Base-by-base conservation (phyloP, 2,113 vertebrate genomes). In the Gavia stellata region DNA sequence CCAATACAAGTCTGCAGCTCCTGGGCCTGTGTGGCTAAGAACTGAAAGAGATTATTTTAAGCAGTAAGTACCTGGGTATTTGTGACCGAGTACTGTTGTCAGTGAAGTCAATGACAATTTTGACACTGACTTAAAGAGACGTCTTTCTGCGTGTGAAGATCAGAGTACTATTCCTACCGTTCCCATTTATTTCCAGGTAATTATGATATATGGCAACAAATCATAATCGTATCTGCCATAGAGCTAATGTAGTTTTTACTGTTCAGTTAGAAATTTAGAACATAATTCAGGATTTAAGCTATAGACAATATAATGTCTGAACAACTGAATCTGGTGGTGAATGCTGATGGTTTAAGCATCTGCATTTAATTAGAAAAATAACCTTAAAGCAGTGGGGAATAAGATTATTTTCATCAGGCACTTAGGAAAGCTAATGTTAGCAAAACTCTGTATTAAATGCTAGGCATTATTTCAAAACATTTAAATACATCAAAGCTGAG, bases 401-500 rank as follows among this genome's bases (percentile, higher is more conserved):
- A 63, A 70, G 74, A 36, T 47, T 86, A 40, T 82, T 90, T 95
- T 89, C 84, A 80, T 78, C 71, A 80, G 50, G 79, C 82, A 70
- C 63, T 94, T 93, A 61, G 42, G 62, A 94, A 88, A 83, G 82
- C 71, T 90, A 72, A 86, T 94, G 81, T 91, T 92, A 96, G 66
- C 71, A 89, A 86, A 92, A 86, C 49, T 73, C 52, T 45, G 26
- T 90, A 91, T 92, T 91, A 87, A 94, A 91, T 91, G 78, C 58
- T 88, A 96, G 71, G 81, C 87, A 73, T 96, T 95, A 94, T 86
- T 96, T 94, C 72, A 95, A 92, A 96, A 96, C 91, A 91, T 94
- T 85, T 68, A 89, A 95, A 62, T 96, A 92, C 88, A 94, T 90
- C 77, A 90, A 88, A 92, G 63, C 59, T 52, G 82, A 86, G 66